These are phyloP conservation scores for Limanda limanda DNA, from an alignment of 2,113 vertebrate genomes.

Conservation along the genomic window DNA sequence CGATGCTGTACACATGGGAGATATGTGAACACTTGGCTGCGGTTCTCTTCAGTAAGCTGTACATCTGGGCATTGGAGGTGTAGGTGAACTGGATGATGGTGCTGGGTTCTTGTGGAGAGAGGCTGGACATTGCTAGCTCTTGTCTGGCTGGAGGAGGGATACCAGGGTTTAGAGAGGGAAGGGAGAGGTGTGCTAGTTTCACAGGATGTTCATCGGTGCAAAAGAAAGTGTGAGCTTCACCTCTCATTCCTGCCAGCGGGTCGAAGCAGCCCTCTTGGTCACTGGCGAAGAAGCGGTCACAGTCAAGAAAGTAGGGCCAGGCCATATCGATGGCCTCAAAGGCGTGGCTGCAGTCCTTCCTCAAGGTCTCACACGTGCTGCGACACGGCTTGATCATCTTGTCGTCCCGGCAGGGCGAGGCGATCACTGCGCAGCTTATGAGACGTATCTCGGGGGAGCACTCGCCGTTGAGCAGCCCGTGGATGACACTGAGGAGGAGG, in stretches of 20 bases:
- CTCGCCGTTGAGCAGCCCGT: slow-evolving; percentile 92
- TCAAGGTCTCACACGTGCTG: slow-evolving; percentile 86
- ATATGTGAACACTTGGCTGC: slow-evolving; percentile 90
- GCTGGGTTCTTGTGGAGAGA: slow-evolving; percentile 80
- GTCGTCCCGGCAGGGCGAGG: slow-evolving; percentile 85
- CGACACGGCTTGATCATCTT: slow-evolving; percentile 88
- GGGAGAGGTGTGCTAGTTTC: background rate
- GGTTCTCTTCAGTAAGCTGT: slow-evolving; percentile 87
- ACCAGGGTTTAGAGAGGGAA: background rate
- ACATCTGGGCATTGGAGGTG: slow-evolving; percentile 92
- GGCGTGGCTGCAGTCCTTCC: slow-evolving; percentile 86
- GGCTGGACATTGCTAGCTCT: slow-evolving; percentile 72
- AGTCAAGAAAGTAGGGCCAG: slow-evolving; percentile 98
- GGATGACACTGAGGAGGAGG: slow-evolving; percentile 91
- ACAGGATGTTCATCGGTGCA: background rate
- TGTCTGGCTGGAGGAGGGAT: slow-evolving; percentile 79
- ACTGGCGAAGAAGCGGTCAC: slow-evolving; percentile 88
- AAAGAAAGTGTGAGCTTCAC: slow-evolving; percentile 70
- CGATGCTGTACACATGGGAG: slow-evolving; percentile 92
- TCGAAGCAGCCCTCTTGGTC: slow-evolving; percentile 91
- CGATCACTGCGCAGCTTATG: slow-evolving; percentile 92
- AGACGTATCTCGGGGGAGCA: slow-evolving; percentile 93
- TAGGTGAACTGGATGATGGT: slow-evolving; percentile 91
- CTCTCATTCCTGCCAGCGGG: slow-evolving; percentile 86
- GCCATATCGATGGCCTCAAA: slow-evolving; percentile 96